Percentiles rank a stretch among this genome's conserved stretches.
These are phyloP conservation scores for Sciurus vulgaris DNA, from an alignment of 2,797 vertebrate species.

Conservation along the genomic window DNA sequence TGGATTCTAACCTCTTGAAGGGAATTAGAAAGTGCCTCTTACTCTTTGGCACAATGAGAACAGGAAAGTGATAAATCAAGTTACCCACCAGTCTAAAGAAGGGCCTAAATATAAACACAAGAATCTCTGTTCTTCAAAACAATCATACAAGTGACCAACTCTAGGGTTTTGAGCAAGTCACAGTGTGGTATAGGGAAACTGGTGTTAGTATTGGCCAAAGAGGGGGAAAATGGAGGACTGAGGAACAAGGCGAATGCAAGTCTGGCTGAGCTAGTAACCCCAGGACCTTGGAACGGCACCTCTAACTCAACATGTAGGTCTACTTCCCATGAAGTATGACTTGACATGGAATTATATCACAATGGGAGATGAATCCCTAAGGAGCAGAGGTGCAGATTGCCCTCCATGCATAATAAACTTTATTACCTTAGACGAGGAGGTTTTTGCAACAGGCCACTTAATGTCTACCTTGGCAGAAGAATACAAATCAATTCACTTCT, in stretches of 20 bases:
- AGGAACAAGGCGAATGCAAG: background rate
- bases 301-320: background rate
- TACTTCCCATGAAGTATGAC: background rate
- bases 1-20: background rate
- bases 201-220: background rate
- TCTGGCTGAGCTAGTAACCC: background rate
- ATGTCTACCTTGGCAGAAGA: background rate
- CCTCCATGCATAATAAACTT: background rate
- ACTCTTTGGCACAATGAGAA: background rate
- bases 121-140: background rate
- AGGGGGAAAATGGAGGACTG: background rate
- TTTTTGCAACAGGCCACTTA: background rate
- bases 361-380: background rate
- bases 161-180: background rate
- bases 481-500: background rate
- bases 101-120: background rate
- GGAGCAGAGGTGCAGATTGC: background rate
- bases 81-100: background rate
- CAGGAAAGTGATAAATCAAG: background rate
- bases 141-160: background rate
- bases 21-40: background rate
- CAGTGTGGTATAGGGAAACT: background rate
- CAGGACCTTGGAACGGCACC: background rate
- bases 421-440: background rate
- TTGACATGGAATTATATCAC: background rate